Evolutionary conservation across 2,888 invertebrate species (phyloP), one percentile per base, ranked within the genome.

Genomic region (Brenthis daphne): DNA sequence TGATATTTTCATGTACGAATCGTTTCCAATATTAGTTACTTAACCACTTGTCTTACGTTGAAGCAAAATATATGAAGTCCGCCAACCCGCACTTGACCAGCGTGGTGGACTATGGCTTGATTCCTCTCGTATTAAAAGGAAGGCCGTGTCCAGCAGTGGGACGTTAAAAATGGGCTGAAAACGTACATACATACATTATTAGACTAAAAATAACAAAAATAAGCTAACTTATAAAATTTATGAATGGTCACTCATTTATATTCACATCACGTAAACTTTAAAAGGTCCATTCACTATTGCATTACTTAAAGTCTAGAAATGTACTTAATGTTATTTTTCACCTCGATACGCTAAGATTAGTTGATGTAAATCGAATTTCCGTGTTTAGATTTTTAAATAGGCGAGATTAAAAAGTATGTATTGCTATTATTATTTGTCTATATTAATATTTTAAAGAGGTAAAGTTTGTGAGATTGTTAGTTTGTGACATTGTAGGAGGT

Each of bases 271-370:
- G 63, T 53, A 37, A 51, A 51, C 50, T 37, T 16, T 37, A 37
- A 53, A 53, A 53, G 37, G 51, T 53, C 33, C 53, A 63, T 53
- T 63, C 20, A 16, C 63, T 53, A 63, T 63, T 53, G 53, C 63
- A 63, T 43, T 63, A 37, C 61, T 53, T 53, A n/a, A 53, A 63
- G 63, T 53, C 12, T 63, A 53, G 61, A 53, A 20, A 37, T 63
- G 58, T 47, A 50, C 53, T 63, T 43, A 63, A 60, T 16, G 63
- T 53, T 63, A 63, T 63, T 63, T 63, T 63, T 63, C 63, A 63
- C 37, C 20, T 20, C 20, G 37, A 37, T 37, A 20, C 53, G 11
- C 53, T 53, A 37, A 53, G 24, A 33, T 33, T 63, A 20, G 37
- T 43, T 43, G 11, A 43, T 43, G 37, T 43, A 43, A 43, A 43